A percentile compares a stretch with the other conserved stretches of the same genome.
phyloP scores from a whole-genome alignment of 2,888 invertebrate genomes.

The Acheta domesticus region DNA sequence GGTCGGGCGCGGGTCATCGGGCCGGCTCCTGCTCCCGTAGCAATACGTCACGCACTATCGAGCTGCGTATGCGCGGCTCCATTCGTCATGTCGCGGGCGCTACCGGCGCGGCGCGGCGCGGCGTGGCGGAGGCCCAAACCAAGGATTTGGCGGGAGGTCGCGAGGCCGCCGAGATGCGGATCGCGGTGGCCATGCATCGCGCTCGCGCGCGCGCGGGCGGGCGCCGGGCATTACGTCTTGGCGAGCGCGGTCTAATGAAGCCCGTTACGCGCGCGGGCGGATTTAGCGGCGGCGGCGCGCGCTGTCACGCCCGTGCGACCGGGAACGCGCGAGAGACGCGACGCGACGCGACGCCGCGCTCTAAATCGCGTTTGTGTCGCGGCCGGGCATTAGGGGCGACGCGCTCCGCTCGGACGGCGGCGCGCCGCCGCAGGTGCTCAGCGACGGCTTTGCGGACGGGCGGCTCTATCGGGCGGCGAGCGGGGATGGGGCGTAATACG shows the following conservation, averaged over 20 bases:
- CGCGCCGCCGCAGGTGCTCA: not conserved
- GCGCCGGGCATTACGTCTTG: conserved; percentile 9
- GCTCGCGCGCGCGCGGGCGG: not conserved
- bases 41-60: conserved; percentile 18
- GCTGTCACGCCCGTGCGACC: not conserved
- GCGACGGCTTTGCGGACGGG: not conserved
- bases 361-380: not conserved
- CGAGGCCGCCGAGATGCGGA: not conserved
- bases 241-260: not conserved
- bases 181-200: not conserved
- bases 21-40: not conserved
- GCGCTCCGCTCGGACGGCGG: not conserved
- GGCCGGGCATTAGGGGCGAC: not conserved
- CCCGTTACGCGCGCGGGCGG: not conserved
- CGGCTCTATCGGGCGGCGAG: not conserved
- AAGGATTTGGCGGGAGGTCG: not conserved
- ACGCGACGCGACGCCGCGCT: not conserved
- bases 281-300: not conserved
- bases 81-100: not conserved
- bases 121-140: not conserved
- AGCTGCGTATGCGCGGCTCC: not conserved
- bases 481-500: too few relatives aligned
- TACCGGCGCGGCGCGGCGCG: too few relatives aligned
- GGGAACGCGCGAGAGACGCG: not conserved
- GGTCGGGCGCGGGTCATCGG: not conserved